Conservation (phyloP, 2,113 vertebrate species). For the Panthera leo region DNA sequence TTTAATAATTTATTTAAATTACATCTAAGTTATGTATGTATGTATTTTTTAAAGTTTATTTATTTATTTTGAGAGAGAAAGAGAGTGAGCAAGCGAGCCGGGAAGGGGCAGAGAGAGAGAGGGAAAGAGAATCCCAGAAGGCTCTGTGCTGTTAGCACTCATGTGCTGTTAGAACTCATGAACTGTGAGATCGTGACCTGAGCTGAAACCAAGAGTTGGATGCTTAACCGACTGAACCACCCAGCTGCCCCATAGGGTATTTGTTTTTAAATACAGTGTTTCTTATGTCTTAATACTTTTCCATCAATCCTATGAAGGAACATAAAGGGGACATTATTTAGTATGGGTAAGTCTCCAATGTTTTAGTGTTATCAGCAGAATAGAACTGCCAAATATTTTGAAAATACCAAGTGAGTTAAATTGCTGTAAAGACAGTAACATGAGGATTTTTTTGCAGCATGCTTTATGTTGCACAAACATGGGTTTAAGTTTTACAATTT, state of each 20-base stretch:
- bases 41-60: no score
- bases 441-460: neutral
- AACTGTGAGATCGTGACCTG: no score
- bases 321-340: neutral
- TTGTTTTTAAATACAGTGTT: constrained; percentile 13
- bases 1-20: no score
- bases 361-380: neutral
- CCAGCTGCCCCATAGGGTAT: neutral
- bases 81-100: no score
- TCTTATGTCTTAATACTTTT: constrained; percentile 5
- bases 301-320: neutral
- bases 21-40: no score
- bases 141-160: no score
- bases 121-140: no score
- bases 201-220: no score
- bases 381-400: neutral
- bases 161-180: no score
- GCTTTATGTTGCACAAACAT: neutral
- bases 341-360: neutral
- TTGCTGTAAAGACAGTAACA: neutral
- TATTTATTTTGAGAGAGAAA: no score
- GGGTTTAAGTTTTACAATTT: neutral
- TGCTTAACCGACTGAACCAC: no score
- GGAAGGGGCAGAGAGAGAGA: no score
- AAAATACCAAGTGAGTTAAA: neutral